These are phyloP conservation scores for Lottia gigantea DNA, from an alignment of 2,888 invertebrate species.

Conservation along the genomic window DNA sequence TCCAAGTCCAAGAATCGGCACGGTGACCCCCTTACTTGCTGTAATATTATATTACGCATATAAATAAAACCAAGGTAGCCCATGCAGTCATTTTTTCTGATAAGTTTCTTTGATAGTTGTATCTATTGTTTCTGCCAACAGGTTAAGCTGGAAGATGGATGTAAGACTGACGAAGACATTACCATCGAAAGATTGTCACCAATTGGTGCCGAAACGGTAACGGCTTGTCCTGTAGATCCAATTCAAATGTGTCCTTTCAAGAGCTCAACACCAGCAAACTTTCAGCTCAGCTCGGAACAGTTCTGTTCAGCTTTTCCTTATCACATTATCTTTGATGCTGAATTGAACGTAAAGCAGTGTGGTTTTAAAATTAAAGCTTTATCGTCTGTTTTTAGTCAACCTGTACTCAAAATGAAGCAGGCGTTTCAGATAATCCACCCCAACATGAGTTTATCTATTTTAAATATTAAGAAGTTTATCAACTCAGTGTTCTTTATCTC, in stretches of 20 bases:
- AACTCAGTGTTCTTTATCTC: slow-evolving; percentile 58
- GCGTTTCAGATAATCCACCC: slow-evolving; percentile 55
- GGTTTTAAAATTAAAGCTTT: slow-evolving; percentile 51
- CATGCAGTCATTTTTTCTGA: too few relatives aligned
- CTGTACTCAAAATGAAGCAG: slow-evolving; percentile 36
- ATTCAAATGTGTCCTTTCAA: slow-evolving; percentile 19
- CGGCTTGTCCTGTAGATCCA: slow-evolving; percentile 12
- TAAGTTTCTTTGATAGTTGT: too few relatives aligned
- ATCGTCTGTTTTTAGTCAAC: slow-evolving; percentile 26
- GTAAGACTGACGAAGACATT: slow-evolving; percentile 14
- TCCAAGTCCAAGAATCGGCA: too few relatives aligned
- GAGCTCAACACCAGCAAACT: slow-evolving; percentile 14
- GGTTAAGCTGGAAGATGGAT: slow-evolving; percentile 1
- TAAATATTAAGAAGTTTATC: slow-evolving; percentile 56
- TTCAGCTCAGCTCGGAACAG: slow-evolving; percentile 43
- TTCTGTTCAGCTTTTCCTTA: slow-evolving; percentile 62
- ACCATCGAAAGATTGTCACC: neutral
- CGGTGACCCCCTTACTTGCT: too few relatives aligned
- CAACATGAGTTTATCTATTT: slow-evolving; percentile 49
- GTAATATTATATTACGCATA: too few relatives aligned
- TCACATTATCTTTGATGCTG: slow-evolving; percentile 60
- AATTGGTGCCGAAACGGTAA: neutral
- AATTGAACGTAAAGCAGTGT: slow-evolving; percentile 52
- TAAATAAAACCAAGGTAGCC: too few relatives aligned
- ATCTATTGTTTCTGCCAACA: neutral